A percentile compares a stretch with the other conserved stretches of the same genome.
Conservation (phyloP, 2,797 vertebrate genomes). For the Peromyscus nudipes region DNA sequence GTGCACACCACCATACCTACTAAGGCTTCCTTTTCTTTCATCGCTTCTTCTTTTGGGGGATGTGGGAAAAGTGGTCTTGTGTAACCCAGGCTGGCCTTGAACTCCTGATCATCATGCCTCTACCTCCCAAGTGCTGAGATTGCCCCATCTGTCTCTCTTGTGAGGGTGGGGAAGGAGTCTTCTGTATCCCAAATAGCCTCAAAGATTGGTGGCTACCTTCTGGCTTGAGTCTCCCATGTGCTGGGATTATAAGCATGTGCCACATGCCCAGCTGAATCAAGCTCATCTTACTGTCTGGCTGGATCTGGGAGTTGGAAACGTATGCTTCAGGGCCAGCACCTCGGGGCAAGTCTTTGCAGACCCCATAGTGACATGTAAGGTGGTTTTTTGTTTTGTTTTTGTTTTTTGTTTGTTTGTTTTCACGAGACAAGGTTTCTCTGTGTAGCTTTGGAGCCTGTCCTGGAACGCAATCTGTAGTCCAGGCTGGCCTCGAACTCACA, state of each 20-base stretch:
- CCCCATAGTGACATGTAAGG: neutral
- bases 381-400: neutral
- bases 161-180: neutral
- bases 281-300: neutral
- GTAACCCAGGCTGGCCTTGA: neutral
- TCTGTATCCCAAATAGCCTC: neutral
- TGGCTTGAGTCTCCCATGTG: neutral
- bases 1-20: too few relatives aligned
- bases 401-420: too few relatives aligned
- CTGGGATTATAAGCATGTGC: neutral
- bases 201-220: neutral
- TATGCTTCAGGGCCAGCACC: neutral
- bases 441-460: too few relatives aligned
- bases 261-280: neutral
- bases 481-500: too few relatives aligned
- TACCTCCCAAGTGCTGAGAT: neutral
- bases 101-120: neutral
- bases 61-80: too few relatives aligned
- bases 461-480: too few relatives aligned
- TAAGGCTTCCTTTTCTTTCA: neutral
- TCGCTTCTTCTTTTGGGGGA: neutral
- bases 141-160: neutral
- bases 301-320: neutral
- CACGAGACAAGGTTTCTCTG: too few relatives aligned
- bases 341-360: neutral